Conservation (phyloP, 2,888 invertebrate species). For the Drosophila cognata region DNA sequence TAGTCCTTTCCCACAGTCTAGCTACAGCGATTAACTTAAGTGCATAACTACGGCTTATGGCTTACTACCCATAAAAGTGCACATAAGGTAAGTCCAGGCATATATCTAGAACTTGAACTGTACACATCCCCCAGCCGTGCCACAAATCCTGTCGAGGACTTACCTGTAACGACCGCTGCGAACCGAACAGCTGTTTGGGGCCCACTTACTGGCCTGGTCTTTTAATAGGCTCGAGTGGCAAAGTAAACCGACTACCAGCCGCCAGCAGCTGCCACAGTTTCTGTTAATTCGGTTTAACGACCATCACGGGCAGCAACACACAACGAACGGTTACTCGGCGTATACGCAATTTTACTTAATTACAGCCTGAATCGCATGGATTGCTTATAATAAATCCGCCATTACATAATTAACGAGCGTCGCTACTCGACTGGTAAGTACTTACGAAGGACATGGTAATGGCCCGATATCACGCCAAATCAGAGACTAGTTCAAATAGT, state of each 20-base stretch:
- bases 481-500: neutral
- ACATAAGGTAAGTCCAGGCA: constrained; percentile 27
- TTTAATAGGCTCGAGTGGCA: constrained; percentile 20
- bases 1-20: constrained; percentile 5
- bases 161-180: constrained; percentile 19
- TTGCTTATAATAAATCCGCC: constrained; percentile 20
- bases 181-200: constrained; percentile 53
- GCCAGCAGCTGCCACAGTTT: constrained; percentile 11
- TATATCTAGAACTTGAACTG: neutral
- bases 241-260: neutral
- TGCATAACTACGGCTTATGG: neutral
- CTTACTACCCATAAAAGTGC: constrained; percentile 12
- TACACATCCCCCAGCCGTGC: neutral
- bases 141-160: constrained; percentile 5
- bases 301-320: constrained; percentile 40
- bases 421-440: neutral
- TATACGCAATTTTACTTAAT: constrained; percentile 36
- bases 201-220: constrained; percentile 12
- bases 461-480: neutral
- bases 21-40: constrained; percentile 18
- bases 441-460: neutral
- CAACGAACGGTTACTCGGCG: constrained; percentile 27
- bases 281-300: constrained; percentile 54
- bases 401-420: constrained; percentile 25
- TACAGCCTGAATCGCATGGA: constrained; percentile 30